Evolutionary conservation across 2,797 vertebrate species (phyloP).

Genomic region (Enoplosus armatus): DNA sequence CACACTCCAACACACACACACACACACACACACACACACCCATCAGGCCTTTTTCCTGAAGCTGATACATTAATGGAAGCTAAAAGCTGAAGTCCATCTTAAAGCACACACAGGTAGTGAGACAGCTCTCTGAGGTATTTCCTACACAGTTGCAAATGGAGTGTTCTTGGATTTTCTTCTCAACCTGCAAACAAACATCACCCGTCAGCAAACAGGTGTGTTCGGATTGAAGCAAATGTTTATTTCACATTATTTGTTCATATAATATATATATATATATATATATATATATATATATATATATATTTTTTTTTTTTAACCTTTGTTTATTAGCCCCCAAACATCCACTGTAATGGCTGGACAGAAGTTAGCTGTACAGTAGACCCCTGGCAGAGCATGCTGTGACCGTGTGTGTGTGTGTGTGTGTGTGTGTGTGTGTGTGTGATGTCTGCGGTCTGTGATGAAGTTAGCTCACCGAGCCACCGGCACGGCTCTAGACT

Average conservation of each 20-base stretch:
- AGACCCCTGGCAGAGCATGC: neutral
- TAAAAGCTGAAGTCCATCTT: neutral
- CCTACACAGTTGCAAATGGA: neutral
- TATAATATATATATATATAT: too few species aligned
- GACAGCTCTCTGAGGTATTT: neutral
- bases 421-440: neutral
- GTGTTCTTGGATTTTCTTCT: neutral
- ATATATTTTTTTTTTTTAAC: too few species aligned
- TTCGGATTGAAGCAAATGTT: neutral
- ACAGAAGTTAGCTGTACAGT: neutral
- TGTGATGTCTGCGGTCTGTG: too few species aligned
- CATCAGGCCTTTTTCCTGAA: neutral
- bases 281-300: too few species aligned
- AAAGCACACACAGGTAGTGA: neutral
- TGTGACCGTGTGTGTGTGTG: neutral
- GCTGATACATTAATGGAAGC: neutral
- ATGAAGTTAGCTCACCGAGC: too few species aligned
- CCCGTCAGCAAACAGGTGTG: neutral
- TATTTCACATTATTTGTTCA: too few species aligned
- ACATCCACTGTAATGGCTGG: neutral
- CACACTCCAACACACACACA: neutral
- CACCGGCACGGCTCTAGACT: neutral
- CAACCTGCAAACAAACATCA: neutral
- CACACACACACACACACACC: neutral
- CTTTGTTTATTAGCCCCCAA: neutral